Conservation (phyloP, 2,113 vertebrate genomes). For the Myocastor coypus region DNA sequence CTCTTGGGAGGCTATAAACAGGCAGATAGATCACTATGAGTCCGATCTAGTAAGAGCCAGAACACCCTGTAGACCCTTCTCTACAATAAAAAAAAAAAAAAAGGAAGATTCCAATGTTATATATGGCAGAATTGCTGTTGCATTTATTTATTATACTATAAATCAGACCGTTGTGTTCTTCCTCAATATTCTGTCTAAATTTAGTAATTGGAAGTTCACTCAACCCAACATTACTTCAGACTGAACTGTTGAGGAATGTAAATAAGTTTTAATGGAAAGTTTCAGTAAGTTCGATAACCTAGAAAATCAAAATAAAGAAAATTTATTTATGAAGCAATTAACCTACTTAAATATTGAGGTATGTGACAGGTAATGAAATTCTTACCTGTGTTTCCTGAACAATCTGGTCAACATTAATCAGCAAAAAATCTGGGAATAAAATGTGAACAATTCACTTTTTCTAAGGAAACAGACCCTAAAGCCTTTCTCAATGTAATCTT, state of each 20-base stretch:
- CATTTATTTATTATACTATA: not conserved
- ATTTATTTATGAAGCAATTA: not conserved
- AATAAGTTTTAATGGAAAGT: not conserved
- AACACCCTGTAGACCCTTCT: no score
- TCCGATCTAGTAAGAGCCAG: no score
- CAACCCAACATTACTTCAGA: not conserved
- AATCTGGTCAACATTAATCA: slow-evolving; percentile 78
- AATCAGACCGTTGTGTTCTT: not conserved
- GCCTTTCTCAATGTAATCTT: slow-evolving; percentile 14
- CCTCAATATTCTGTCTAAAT: not conserved
- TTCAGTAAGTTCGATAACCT: not conserved
- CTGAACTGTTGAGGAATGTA: not conserved
- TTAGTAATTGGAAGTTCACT: not conserved
- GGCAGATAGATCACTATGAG: no score
- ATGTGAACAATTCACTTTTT: slow-evolving; percentile 57
- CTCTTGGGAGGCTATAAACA: no score
- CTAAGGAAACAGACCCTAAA: slow-evolving; percentile 38
- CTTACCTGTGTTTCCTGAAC: slow-evolving; percentile 78
- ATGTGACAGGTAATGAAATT: not conserved
- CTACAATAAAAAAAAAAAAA: no score
- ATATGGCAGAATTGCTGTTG: no score
- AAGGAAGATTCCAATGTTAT: not conserved
- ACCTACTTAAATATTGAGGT: not conserved
- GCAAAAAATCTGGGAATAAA: slow-evolving; percentile 79
- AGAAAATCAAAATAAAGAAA: not conserved